Conservation (phyloP, 2,113 vertebrate species). For the Trogon surrucura region DNA sequence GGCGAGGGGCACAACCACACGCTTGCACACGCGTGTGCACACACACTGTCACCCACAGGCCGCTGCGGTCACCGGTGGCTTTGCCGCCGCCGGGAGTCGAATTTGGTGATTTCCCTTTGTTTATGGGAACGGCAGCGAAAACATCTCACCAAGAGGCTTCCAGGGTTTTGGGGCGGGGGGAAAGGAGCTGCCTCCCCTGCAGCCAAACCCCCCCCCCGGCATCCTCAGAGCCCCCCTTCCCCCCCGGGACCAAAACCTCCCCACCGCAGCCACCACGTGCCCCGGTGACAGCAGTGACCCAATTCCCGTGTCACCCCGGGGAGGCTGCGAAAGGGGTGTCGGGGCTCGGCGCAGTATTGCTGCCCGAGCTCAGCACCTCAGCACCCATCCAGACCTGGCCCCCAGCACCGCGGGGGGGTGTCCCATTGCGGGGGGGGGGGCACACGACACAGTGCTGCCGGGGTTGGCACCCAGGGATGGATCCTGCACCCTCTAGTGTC, state of each 20-base stretch:
- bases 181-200: rapidly evolving
- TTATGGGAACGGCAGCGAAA: neutral
- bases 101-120: neutral
- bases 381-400: neutral
- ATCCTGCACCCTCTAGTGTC: neutral
- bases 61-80: neutral
- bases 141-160: neutral
- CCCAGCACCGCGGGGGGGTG: neutral
- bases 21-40: neutral
- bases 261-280: neutral
- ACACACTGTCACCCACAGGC: neutral
- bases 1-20: neutral
- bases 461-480: neutral
- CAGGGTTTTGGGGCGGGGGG: too few relatives aligned
- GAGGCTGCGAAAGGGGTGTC: neutral
- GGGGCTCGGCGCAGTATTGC: neutral
- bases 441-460: rapidly evolving
- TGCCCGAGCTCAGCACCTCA: neutral
- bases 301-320: constrained; percentile 12
- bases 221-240: neutral
- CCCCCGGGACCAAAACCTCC: neutral
- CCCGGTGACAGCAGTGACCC: constrained; percentile 37
- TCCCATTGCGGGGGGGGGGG: too few relatives aligned
- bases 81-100: neutral
- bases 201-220: neutral